These are phyloP conservation scores for Uloborus diversus DNA, from an alignment of 1,140 invertebrate species.

Conservation along the genomic window DNA sequence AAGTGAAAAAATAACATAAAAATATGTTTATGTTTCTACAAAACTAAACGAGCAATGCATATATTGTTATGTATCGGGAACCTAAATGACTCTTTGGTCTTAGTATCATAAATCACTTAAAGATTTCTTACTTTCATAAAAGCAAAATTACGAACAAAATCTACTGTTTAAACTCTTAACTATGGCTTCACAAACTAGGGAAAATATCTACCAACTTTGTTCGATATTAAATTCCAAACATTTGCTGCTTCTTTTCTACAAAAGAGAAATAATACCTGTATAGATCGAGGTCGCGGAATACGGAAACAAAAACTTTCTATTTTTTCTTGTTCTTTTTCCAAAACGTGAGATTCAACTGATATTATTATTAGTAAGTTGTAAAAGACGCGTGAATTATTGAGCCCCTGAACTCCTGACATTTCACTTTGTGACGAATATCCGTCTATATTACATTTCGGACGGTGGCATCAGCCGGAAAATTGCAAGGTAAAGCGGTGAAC, in stretches of 20 bases:
- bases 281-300: slow-evolving; percentile 41
- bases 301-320: slow-evolving; percentile 20
- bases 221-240: background rate
- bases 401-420: slow-evolving; percentile 44
- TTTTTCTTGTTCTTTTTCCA: slow-evolving; percentile 13
- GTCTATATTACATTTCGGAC: slow-evolving; percentile 43
- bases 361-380: slow-evolving; percentile 26
- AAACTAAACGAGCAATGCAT: no score
- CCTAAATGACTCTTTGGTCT: no score
- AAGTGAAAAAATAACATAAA: no score
- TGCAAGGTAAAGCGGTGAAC: slow-evolving; percentile 44
- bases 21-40: no score
- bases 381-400: slow-evolving; percentile 43
- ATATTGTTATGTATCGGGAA: no score
- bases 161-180: no score
- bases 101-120: no score
- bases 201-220: no score
- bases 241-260: background rate
- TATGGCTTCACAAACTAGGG: no score
- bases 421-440: slow-evolving; percentile 44
- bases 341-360: slow-evolving; percentile 3
- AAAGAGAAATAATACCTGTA: slow-evolving; percentile 1
- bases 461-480: slow-evolving; percentile 38
- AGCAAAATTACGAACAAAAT: no score
- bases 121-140: no score